These are phyloP conservation scores for Lasioglossum oenotherae DNA, from an alignment of 2,888 invertebrate genomes.

Conservation along the genomic window DNA sequence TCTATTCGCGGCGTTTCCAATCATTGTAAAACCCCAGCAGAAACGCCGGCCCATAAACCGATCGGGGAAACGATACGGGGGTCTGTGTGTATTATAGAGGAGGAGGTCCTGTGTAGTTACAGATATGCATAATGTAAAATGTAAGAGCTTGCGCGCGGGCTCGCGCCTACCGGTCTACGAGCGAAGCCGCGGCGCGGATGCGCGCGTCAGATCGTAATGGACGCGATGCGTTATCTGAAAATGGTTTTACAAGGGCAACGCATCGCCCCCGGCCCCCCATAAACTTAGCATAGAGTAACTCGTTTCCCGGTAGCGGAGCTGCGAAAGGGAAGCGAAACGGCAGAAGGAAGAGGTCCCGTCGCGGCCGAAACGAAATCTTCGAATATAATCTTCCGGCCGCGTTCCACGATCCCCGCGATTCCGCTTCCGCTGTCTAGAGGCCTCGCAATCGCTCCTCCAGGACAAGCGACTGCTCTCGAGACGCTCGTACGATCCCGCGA, in stretches of 20 bases:
- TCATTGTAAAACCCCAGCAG: conserved; percentile 83
- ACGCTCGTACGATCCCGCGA: conserved; percentile 59
- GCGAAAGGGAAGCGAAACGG: conserved; percentile 55
- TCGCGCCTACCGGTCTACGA: background rate
- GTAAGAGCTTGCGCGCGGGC: conserved; percentile 39
- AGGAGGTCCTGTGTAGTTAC: conserved; percentile 61
- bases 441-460: conserved; percentile 77
- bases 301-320: conserved; percentile 56
- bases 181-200: conserved; percentile 23
- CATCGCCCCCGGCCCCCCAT: conserved; percentile 81
- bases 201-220: conserved; percentile 71
- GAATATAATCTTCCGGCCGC: conserved; percentile 70
- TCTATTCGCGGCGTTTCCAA: conserved; percentile 82
- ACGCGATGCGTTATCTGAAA: conserved; percentile 82
- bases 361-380: conserved; percentile 72
- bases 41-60: conserved; percentile 83
- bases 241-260: conserved; percentile 84
- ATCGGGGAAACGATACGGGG: conserved; percentile 81
- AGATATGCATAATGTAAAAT: conserved; percentile 64
- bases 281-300: conserved; percentile 79
- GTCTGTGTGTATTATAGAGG: conserved; percentile 79
- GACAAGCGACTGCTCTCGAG: conserved; percentile 75
- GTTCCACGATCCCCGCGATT: conserved; percentile 40
- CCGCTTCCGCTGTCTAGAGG: conserved; percentile 31
- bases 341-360: conserved; percentile 53